These are phyloP conservation scores for Cryptus viduatorius DNA, from an alignment of 2,888 invertebrate species.

Conservation along the genomic window DNA sequence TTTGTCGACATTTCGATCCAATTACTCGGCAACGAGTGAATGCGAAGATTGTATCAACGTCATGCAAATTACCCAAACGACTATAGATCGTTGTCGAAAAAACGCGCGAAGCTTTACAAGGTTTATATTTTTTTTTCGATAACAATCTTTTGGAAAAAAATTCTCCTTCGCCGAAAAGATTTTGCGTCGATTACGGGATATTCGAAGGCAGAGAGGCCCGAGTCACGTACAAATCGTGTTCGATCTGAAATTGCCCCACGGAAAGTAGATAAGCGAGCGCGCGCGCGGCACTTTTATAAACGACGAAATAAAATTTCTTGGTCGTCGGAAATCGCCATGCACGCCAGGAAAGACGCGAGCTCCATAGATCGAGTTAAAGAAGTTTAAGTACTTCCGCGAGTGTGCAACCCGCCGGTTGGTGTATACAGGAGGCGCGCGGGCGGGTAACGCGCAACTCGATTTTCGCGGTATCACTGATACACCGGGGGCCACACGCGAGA, in stretches of 20 bases:
- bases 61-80: slow-evolving; percentile 40
- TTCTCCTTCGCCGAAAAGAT: not conserved
- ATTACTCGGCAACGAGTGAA: slow-evolving; percentile 37
- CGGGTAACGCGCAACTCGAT: slow-evolving; percentile 23
- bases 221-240: not conserved
- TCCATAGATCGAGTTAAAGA: slow-evolving; percentile 31
- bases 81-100: slow-evolving; percentile 40
- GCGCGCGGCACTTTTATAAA: not conserved
- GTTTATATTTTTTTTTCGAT: not conserved
- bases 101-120: slow-evolving; percentile 3
- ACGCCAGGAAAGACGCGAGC: not conserved
- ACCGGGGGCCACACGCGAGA: slow-evolving; percentile 19
- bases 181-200: not conserved
- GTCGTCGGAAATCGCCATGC: slow-evolving; percentile 9
- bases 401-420: slow-evolving; percentile 32
- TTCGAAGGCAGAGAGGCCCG: not conserved
- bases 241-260: not conserved
- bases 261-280: not conserved
- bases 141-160: slow-evolving; percentile 6
- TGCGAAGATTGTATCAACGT: slow-evolving; percentile 46
- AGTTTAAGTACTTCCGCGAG: slow-evolving; percentile 57
- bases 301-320: not conserved
- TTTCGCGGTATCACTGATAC: slow-evolving; percentile 7
- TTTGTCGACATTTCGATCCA: slow-evolving; percentile 42
- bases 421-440: not conserved